A percentile compares a stretch with the other conserved stretches of the same genome.
phyloP scores from a whole-genome alignment of 2,797 vertebrate species.

The Tenualosa thibaudeaui region DNA sequence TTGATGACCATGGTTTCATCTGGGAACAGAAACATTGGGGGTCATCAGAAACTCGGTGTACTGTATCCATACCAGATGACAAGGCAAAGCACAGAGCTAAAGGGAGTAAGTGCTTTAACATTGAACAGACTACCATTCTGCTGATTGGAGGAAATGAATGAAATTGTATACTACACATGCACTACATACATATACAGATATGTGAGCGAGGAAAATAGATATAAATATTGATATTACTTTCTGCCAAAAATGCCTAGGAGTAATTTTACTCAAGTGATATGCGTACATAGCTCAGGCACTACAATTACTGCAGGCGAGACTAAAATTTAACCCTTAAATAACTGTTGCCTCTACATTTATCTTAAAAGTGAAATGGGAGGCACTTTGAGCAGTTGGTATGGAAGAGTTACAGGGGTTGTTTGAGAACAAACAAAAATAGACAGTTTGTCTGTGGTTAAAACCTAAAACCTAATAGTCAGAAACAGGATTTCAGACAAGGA shows the following conservation, averaged over 20 bases:
- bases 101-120: not conserved
- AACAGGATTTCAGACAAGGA: constrained; percentile 36
- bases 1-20: constrained; percentile 95
- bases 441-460: constrained; percentile 22
- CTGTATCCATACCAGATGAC: not conserved
- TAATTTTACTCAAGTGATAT: not conserved
- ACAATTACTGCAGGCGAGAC: not conserved
- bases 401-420: not conserved
- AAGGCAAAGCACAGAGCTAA: not conserved
- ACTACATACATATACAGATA: not conserved
- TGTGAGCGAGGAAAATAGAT: not conserved
- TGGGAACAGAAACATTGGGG: constrained; percentile 60
- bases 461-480: constrained; percentile 28
- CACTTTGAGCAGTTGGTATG: not conserved
- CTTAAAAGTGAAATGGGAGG: not conserved
- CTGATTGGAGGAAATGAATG: not conserved
- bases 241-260: not conserved
- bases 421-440: not conserved
- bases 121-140: not conserved
- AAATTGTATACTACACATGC: not conserved
- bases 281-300: not conserved
- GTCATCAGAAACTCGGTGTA: not conserved
- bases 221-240: not conserved
- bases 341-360: not conserved
- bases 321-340: not conserved